Base-by-base conservation (phyloP, 2,113 vertebrate species). In the Eulemur rufifrons region DNA sequence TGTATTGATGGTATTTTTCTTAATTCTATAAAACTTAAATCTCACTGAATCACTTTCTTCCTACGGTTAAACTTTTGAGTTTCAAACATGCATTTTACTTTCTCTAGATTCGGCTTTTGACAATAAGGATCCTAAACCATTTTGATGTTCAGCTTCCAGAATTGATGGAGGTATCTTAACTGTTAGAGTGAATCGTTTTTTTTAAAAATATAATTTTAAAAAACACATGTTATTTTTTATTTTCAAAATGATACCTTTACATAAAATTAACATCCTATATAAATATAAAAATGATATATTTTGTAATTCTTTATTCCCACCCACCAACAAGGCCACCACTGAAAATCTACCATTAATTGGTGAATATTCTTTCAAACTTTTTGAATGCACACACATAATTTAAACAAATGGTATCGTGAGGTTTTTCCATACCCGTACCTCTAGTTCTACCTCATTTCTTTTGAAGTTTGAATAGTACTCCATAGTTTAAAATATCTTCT, bases 41-140 rank as follows among this genome's bases (percentile, higher is more conserved):
- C 8, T 91, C 47, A 11, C 39, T 50, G n/a, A 61, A 32, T 89
- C 20, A 45, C 5, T 80, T 86, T 96, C 34, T 94, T 81, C 85
- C 39, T 83, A 32, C 4, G 1, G 9, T 54, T 83, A 59, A 80
- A 54, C 61, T 15, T 54, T 74, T 14, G 29, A 50, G 6, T 89
- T 91, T 96, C 63, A 92, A 83, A 89, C 63, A 0, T 27, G 5
- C 12, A 71, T 97, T 97, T 86, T 74, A 17, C 92, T 90, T 76
- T 85, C 23, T 73, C 80, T 96, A 99, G 99, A 99, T 99, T 94
- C 99, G 99, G 8, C 98, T 99, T 3, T 97, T 99, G 97, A 99
- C 99, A 4, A 77, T 99, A 97, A 99, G 99, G 97, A 99, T 99
- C 97, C 98, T 99, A 96, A 99, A 98, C 89, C 99, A 99, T 96